phyloP scores from a whole-genome alignment of 37 sponge, comb jelly and placozoan genomes.

The Chondrilla cf. caribensis region DNA sequence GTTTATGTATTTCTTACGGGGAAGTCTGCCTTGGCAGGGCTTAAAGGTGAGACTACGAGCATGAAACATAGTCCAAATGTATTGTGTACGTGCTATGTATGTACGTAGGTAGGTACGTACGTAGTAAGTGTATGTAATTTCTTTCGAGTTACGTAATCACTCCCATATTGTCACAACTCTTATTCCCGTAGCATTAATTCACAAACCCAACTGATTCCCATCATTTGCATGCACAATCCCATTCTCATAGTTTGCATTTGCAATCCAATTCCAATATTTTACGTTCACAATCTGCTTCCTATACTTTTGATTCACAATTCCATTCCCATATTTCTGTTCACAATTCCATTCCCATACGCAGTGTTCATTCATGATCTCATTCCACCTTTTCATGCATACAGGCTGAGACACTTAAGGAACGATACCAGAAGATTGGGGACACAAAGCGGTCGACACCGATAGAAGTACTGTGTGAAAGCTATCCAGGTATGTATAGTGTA shows the following conservation, averaged over 20 bases:
- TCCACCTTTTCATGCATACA: no score
- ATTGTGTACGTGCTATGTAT: background rate
- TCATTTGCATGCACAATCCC: no score
- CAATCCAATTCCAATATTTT: no score
- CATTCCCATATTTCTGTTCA: no score
- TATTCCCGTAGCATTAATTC: no score
- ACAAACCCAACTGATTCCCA: no score
- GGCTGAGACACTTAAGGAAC: constrained; percentile 97
- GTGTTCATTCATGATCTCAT: background rate
- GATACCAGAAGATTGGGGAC: constrained; percentile 99
- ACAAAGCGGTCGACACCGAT: constrained; percentile 98
- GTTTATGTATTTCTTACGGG: constrained; percentile 99
- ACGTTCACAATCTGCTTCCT: no score
- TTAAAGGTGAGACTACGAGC: constrained; percentile 89
- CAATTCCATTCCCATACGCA: background rate
- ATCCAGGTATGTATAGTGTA: constrained; percentile 67
- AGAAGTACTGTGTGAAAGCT: constrained; percentile 92
- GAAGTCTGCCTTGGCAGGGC: constrained; percentile 98
- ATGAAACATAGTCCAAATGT: background rate
- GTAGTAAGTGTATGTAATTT: background rate
- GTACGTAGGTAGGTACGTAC: background rate
- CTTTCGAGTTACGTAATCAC: no score
- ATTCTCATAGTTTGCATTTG: no score
- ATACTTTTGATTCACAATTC: no score
- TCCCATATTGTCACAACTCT: no score